Base-by-base conservation (phyloP, 2,888 invertebrate genomes). In the Serripes groenlandicus region DNA sequence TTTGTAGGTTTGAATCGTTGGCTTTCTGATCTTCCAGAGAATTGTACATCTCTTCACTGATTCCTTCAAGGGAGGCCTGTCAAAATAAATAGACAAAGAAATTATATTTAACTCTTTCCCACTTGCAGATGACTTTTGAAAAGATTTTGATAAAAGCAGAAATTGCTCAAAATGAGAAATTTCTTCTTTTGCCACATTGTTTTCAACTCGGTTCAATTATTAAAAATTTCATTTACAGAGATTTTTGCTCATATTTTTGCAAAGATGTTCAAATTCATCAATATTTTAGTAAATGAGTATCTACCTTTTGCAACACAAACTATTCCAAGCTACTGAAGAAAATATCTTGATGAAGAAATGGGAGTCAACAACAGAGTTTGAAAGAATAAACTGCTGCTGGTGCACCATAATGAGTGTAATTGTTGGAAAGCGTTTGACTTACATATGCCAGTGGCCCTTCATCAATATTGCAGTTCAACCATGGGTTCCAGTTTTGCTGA, bases 391-490 rank as follows among this genome's bases (percentile, higher is more conserved):
- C n/a, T n/a, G n/a, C n/a, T n/a, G n/a, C n/a, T n/a, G n/a, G n/a
- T n/a, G n/a, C n/a, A n/a, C n/a, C n/a, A n/a, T n/a, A n/a, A n/a
- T 49, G 15, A 11, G 7, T 1, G 49, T 49, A 49, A 49, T 21
- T 5, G 7, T 49, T n/a, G n/a, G 49, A 49, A 49, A 21, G 7
- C 3, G 2, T 49, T 21, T 5, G 11, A 73, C 86, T 78, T 87
- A 96, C 95, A 54, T 92, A 90, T 42, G 96, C 95, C 69, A 96
- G 91, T 23, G 95, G 95, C 5, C 98, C 98, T 94, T 99, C 99
- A 91, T 99, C 98, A 91, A 99, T 99, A 94, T 99, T 99, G 92
- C 98, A 98, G 0, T 97, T 97, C 23, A 97, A 97, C 99, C 99
- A 99, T 0, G 99, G 97, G 95, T 99, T 98, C 99, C 99, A 99